Conservation (phyloP, 1,140 invertebrate genomes). For the Ceratina japonica region DNA sequence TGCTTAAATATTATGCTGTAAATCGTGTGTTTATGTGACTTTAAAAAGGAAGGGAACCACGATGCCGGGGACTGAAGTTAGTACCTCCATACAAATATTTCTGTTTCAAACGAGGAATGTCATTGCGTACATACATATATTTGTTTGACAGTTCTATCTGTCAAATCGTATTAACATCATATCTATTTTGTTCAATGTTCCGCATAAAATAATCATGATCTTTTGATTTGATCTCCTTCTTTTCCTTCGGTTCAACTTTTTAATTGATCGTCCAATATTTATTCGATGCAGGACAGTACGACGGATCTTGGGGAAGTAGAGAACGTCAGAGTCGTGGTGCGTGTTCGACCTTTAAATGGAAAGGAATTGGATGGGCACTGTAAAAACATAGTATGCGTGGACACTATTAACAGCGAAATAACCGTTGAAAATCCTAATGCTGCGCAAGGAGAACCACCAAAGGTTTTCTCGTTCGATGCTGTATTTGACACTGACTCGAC, state of each 20-base stretch:
- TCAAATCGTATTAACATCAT: conserved; percentile 18
- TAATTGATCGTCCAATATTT: background rate
- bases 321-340: conserved; percentile 89
- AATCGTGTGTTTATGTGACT: conserved; percentile 56
- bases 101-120: background rate
- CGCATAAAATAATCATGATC: background rate
- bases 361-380: conserved; percentile 86
- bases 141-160: conserved; percentile 38
- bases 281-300: conserved; percentile 62
- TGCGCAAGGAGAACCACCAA: conserved; percentile 85
- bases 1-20: conserved; percentile 60
- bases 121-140: background rate
- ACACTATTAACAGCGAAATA: conserved; percentile 85
- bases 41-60: conserved; percentile 35
- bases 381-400: conserved; percentile 86
- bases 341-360: conserved; percentile 91
- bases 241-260: background rate
- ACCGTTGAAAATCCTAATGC: conserved; percentile 87
- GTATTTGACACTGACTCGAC: conserved; percentile 79
- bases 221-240: conserved; percentile 25
- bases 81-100: conserved; percentile 33
- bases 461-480: conserved; percentile 87
- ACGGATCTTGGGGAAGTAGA: conserved; percentile 73
- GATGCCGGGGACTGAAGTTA: conserved; percentile 65
- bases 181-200: background rate